Base-by-base conservation (phyloP, 2,888 invertebrate genomes). In the Trachelus tabidus region DNA sequence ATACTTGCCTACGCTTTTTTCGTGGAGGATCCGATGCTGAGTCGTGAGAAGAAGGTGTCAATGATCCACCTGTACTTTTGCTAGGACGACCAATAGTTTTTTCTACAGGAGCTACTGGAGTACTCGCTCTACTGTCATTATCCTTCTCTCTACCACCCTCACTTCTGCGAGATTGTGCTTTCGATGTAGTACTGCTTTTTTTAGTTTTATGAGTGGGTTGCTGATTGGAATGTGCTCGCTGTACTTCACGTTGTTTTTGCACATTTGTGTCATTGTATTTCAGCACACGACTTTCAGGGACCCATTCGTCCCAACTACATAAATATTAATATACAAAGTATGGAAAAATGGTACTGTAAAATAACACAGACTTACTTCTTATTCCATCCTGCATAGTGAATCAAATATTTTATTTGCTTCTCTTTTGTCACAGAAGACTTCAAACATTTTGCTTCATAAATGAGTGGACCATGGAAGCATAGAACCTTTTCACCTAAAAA, bases 311-410 rank as follows among this genome's bases (percentile, higher is more conserved):
- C 93, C 93, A 93, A 83, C 93, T 93, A 80, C 34, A n/a, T 30
- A 93, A 92, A 80, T 75, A 77, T 77, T 80, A 79, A 76, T 76
- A 71, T 69, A 31, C 9, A 73, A 73, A 34, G 31, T 30, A 56
- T 23, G 4, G 31, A 71, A 12, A 71, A 31, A 33, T 71, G 12
- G 12, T 71, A 15, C 31, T 71, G 2, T 23, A 71, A 71, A 33
- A 71, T 15, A 71, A 31, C 12, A 31, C 31, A 71, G 71, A 92
- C 94, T 93, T 93, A 98, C 98, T 97, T 98, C 93, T 98, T 99
- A 90, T 98, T 99, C 99, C 99, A 99, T 2, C 98, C 98, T 84
- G 98, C 98, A 91, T 99, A 99, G 92, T 99, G 99, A 83, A 99
- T 98, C 80, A 97, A 95, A 92, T 98, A 98, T 89, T 97, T 95